Percentiles rank a stretch among this genome's conserved stretches.
Evolutionary conservation across 1,140 invertebrate genomes (phyloP).

Genomic region (Tribolium castaneum): DNA sequence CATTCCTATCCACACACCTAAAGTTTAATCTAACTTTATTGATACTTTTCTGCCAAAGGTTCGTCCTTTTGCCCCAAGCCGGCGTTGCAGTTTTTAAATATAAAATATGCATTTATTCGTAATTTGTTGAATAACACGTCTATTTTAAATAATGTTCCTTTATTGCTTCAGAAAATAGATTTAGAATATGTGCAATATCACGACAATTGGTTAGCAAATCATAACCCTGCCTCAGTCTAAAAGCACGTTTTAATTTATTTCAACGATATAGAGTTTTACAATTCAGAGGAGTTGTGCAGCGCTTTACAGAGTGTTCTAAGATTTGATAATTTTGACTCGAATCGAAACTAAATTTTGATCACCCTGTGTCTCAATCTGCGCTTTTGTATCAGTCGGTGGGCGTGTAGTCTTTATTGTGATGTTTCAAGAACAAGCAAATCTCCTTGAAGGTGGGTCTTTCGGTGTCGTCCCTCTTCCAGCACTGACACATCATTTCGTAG

Average conservation of each 20-base stretch:
- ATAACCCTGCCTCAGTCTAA: background rate
- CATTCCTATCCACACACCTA: too few species aligned
- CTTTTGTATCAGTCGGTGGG: conserved; percentile 62
- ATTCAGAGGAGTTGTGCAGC: too few species aligned
- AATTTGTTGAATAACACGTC: too few species aligned
- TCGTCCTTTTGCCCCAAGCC: too few species aligned
- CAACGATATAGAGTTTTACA: too few species aligned
- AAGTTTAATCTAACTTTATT: too few species aligned
- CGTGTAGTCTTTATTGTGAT: conserved; percentile 66
- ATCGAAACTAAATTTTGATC: conserved; percentile 1
- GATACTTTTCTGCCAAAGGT: too few species aligned
- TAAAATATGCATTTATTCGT: too few species aligned
- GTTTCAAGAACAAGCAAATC: conserved; percentile 80
- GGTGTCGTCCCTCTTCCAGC: conserved; percentile 78
- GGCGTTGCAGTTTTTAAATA: too few species aligned
- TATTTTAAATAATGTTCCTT: background rate
- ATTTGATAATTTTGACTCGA: too few species aligned
- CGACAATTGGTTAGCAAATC: background rate
- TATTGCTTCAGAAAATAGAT: background rate
- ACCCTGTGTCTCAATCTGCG: background rate
- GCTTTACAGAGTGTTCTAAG: too few species aligned
- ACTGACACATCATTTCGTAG: conserved; percentile 82
- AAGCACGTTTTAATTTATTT: background rate
- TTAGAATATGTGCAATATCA: background rate
- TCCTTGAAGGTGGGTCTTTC: conserved; percentile 80